These are phyloP conservation scores for Leucopsar rothschildi DNA, from an alignment of 2,113 vertebrate genomes.

Conservation along the genomic window DNA sequence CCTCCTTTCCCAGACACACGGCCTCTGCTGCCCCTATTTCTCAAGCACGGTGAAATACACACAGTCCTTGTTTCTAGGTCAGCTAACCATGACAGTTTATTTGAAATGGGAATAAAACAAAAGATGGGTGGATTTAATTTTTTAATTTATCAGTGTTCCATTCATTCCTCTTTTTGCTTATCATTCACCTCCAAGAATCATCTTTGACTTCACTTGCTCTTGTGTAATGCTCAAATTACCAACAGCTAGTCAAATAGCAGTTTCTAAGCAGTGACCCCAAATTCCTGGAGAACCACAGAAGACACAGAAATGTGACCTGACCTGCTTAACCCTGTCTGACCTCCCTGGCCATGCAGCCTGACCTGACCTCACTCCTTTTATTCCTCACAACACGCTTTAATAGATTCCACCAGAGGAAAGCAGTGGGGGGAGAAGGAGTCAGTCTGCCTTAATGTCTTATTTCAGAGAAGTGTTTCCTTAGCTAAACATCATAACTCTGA, in stretches of 20 bases:
- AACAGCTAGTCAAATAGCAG: constrained; percentile 76
- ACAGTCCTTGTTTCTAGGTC: neutral
- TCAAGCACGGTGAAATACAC: neutral
- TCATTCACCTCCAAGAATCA: constrained; percentile 62
- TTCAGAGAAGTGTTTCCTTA: constrained; percentile 45
- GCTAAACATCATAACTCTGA: constrained; percentile 11
- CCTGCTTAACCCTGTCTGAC: constrained; percentile 65
- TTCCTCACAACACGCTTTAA: constrained; percentile 22
- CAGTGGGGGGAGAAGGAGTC: neutral
- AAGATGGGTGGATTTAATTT: neutral
- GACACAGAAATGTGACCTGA: constrained; percentile 62
- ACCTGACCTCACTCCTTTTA: constrained; percentile 40
- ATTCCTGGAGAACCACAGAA: constrained; percentile 47
- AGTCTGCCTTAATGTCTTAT: constrained; percentile 15
- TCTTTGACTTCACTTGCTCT: constrained; percentile 67
- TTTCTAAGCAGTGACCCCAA: constrained; percentile 54
- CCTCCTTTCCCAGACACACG: neutral
- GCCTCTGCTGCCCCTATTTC: neutral
- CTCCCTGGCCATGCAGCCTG: constrained; percentile 13
- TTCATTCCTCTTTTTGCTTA: neutral
- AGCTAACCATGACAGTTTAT: neutral
- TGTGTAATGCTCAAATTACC: constrained; percentile 72
- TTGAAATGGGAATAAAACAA: neutral
- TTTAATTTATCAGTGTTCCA: neutral
- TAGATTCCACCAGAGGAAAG: constrained; percentile 28